Base-by-base conservation (phyloP, 2,113 vertebrate species). In the Triplophysa dalaica region DNA sequence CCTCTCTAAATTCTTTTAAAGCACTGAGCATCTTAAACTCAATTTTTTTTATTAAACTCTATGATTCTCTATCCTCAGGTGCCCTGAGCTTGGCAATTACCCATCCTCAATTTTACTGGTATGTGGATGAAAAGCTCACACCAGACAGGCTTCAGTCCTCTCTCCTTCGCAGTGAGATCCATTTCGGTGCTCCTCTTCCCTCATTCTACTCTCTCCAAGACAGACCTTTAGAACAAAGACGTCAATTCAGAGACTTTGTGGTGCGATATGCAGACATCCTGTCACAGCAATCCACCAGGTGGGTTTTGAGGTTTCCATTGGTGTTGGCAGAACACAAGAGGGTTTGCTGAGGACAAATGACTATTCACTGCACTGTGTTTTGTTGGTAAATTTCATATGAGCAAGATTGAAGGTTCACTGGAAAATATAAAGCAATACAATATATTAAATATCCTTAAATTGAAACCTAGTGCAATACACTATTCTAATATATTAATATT, bases 61-160 rank as follows among this genome's bases (percentile, higher is more conserved):
- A 19, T 58, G 19, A 1, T 77, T 17, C 60, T 67, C 13, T 21
- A 41, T 77, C 67, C 14, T 0, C 87, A 99, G 97, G 98, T 60
- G 96, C 97, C 56, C 88, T 99, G 75, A 94, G 95, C 75, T 88
- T 99, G 91, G 97, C 98, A 78, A 98, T 99, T 92, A 98, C 97
- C 21, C 98, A 99, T 87, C 97, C 97, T 0, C 96, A 99, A 84
- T 98, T 98, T 91, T 99, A 99, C 91, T 99, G 97, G 96, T 99
- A 98, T 0, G 97, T 98, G 89, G 97, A 99, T 0, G 98, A 98
- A 88, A 93, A 90, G 0, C 89, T 99, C 54, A 95, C 96, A 0
- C 95, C 94, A 0, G 95, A 96, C 87, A 94, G 92, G 83, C 94
- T 93, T 86, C 96, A 94, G 82, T 99, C 97, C 87, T 94, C 95